A percentile compares a stretch with the other conserved stretches of the same genome.
These are phyloP conservation scores for Epistrophella euchroma DNA, from an alignment of 2,888 invertebrate species.

Conservation along the genomic window DNA sequence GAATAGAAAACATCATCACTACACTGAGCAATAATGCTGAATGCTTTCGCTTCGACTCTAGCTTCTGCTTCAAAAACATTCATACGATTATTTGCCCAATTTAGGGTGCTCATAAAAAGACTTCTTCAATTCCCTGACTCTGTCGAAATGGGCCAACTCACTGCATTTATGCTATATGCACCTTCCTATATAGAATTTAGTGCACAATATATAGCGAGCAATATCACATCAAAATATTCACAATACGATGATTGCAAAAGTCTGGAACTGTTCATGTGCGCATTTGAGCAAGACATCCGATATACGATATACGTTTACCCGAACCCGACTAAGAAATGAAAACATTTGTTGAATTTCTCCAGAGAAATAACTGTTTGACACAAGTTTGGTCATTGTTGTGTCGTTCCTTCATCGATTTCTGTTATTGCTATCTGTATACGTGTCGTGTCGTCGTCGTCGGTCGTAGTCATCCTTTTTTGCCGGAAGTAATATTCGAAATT, in stretches of 20 bases:
- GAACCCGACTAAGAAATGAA: slow-evolving; percentile 40
- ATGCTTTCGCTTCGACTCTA: slow-evolving; percentile 26
- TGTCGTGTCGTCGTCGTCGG: not conserved
- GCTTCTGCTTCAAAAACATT: slow-evolving; percentile 33
- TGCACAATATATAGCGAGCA: not conserved
- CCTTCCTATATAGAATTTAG: slow-evolving; percentile 2
- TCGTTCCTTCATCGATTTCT: slow-evolving; percentile 30
- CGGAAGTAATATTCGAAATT: slow-evolving; percentile 69
- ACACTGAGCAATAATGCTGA: slow-evolving; percentile 36
- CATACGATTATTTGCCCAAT: slow-evolving; percentile 59
- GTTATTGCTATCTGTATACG: not conserved
- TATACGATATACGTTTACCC: not conserved
- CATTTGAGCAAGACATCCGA: slow-evolving; percentile 7
- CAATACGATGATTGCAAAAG: slow-evolving; percentile 50
- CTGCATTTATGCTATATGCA: slow-evolving; percentile 27
- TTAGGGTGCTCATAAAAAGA: slow-evolving; percentile 59
- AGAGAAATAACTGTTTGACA: slow-evolving; percentile 50
- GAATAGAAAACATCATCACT: slow-evolving; percentile 13
- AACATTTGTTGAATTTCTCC: slow-evolving; percentile 69
- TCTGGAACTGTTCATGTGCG: slow-evolving; percentile 27
- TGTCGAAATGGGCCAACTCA: not conserved
- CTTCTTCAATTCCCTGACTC: slow-evolving; percentile 29
- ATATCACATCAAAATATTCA: slow-evolving; percentile 38
- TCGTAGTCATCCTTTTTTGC: not conserved
- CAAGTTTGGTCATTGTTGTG: slow-evolving; percentile 62